Evolutionary conservation across 2,888 invertebrate genomes (phyloP), one percentile per base, ranked within the genome.

Genomic region (Carcina quercana): DNA sequence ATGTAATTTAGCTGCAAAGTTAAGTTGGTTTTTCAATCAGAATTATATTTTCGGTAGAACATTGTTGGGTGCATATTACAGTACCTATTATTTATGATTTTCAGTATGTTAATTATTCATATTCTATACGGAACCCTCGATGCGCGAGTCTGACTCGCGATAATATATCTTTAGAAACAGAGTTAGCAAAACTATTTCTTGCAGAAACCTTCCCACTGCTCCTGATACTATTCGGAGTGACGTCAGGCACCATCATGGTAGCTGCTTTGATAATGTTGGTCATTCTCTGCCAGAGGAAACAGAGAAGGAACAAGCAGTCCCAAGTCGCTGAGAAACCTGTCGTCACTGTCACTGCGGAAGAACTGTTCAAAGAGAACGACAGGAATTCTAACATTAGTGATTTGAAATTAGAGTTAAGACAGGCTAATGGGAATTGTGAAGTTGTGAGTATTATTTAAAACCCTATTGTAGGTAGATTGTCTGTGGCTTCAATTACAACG

Each of bases 351-450:
- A 78, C 75, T 1, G 70, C 80, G 2, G 80, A 80, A 40, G 82
- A 82, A 32, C 45, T 83, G 22, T 89, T 86, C 45, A 90, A 91
- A 48, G 92, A 92, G 62, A 95, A 95, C 36, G 96, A 96, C 66
- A 87, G 94, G 47, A 95, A 95, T 56, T 96, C 96, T 30, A 95
- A 95, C 65, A 95, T 96, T 55, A 96, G 96, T 45, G 96, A 96
- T 75, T 84, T 96, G 62, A 96, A 96, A 74, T 87, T 95, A 44
- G 96, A 96, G 72, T 87, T 96, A 40, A 86, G 95, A 37, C 95
- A 95, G 27, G 91, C 91, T 6, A 92, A 92, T 40, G 92, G 92
- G 21, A 89, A 89, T 53, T 92, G 92, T 66, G 92, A 93, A 64
- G 88, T 87, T 71, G 90, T 89, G 59, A 87, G 86, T 80, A 68